Percentiles rank a stretch among this genome's conserved stretches.
These are phyloP conservation scores for Vombatus ursinus DNA, from an alignment of 2,113 vertebrate genomes.

Conservation along the genomic window DNA sequence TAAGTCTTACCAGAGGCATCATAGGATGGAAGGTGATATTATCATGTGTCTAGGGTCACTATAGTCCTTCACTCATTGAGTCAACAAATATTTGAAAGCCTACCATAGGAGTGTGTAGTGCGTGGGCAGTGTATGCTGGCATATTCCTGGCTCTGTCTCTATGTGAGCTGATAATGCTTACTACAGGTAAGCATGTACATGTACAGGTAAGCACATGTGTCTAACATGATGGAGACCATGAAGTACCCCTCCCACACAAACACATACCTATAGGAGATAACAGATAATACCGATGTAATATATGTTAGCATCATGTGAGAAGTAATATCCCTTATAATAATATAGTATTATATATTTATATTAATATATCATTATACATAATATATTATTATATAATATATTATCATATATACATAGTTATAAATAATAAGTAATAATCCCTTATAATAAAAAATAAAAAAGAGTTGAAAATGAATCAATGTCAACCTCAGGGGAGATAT, in stretches of 20 bases:
- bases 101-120: background rate
- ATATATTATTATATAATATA: too few relatives aligned
- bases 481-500: background rate
- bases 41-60: background rate
- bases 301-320: background rate
- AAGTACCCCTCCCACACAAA: background rate
- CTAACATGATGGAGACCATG: background rate
- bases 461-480: background rate
- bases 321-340: background rate
- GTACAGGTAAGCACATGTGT: too few relatives aligned
- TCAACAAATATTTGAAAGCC: background rate
- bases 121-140: background rate
- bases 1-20: background rate
- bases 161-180: background rate
- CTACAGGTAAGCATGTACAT: background rate
- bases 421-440: background rate
- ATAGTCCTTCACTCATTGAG: background rate
- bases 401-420: too few relatives aligned
- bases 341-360: too few relatives aligned
- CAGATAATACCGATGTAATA: background rate
- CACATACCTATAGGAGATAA: background rate
- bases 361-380: too few relatives aligned
- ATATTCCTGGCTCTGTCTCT: background rate
- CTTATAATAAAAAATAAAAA: background rate
- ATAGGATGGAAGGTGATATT: background rate